Conservation (phyloP, 2,888 invertebrate species). For the Gari tellinella region DNA sequence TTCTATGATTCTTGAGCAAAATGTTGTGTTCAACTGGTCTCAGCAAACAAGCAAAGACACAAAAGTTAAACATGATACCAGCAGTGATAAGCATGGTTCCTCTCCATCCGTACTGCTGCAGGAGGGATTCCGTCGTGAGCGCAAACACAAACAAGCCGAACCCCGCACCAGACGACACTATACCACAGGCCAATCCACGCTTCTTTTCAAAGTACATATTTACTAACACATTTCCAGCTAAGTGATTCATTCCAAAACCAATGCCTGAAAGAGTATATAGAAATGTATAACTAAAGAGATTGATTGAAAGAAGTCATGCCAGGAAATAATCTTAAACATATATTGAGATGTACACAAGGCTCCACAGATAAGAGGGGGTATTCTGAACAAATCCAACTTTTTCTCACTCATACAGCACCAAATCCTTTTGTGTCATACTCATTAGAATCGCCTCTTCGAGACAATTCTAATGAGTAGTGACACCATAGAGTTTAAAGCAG, state of each 20-base stretch:
- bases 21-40: conserved; percentile 25
- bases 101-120: conserved; percentile 52
- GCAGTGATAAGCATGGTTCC: conserved; percentile 53
- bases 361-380: too few species aligned
- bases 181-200: conserved; percentile 61
- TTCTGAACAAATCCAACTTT: too few species aligned
- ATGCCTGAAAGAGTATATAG: conserved; percentile 54
- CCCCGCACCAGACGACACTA: conserved; percentile 62
- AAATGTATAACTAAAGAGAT: too few species aligned
- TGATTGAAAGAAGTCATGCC: too few species aligned
- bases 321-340: too few species aligned
- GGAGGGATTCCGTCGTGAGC: conserved; percentile 40
- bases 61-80: conserved; percentile 55
- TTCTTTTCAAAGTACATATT: conserved; percentile 62
- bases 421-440: too few species aligned
- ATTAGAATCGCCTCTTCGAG: too few species aligned
- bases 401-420: too few species aligned
- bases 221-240: conserved; percentile 61
- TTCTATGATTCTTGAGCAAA: too few species aligned
- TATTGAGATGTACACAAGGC: too few species aligned
- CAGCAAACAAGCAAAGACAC: conserved; percentile 53
- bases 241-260: conserved; percentile 62
- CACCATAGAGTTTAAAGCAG: too few species aligned
- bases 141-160: conserved; percentile 61
- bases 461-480: too few species aligned